Evolutionary conservation across 2,113 vertebrate genomes (phyloP), one percentile per base, ranked within the genome.

Genomic region (Empidonax traillii): DNA sequence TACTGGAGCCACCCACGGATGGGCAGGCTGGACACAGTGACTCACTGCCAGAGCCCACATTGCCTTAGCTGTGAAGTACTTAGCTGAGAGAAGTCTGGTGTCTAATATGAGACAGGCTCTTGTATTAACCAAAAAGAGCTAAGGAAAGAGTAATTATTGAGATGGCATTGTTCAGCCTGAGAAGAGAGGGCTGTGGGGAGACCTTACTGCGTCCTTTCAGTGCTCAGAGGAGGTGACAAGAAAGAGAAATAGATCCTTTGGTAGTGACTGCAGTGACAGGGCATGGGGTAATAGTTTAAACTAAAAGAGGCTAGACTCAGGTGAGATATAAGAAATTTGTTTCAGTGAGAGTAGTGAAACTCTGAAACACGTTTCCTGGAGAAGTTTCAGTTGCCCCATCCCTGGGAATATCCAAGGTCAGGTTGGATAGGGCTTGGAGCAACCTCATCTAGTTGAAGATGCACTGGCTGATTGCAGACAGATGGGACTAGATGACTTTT

Each of bases 281-380:
- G 31, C 30, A 47, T 8, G 8, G 8, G 5, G 2, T 21, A 53
- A 49, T 30, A 0, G 0, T n/a, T 72, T 62, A 76, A 72, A 31
- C 14, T 72, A 12, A 53, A 67, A 68, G 15, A 53, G 5, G 2
- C 3, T 24, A 24, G n/a, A 44, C 58, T 75, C 3, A 68, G 37
- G 21, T 6, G n/a, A 53, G 18, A 6, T 46, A 6, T 9, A 77
- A 46, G 22, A 14, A 72, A 6, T 37, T 62, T 58, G 72, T 87
- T 37, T 31, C 5, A 4, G 2, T 46, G 12, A 30, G 7, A 14
- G 8, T 37, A 24, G 14, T 47, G 14, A 46, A 61, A 69, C 4
- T 24, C 10, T 31, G 68, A 9, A 14, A 16, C 4, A 44, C 12
- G 44, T 61, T 90, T 33, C 28, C 8, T 23, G 39, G 44, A 43